Evolutionary conservation across 2,888 invertebrate species (phyloP).

Genomic region (Alsophila aescularia): DNA sequence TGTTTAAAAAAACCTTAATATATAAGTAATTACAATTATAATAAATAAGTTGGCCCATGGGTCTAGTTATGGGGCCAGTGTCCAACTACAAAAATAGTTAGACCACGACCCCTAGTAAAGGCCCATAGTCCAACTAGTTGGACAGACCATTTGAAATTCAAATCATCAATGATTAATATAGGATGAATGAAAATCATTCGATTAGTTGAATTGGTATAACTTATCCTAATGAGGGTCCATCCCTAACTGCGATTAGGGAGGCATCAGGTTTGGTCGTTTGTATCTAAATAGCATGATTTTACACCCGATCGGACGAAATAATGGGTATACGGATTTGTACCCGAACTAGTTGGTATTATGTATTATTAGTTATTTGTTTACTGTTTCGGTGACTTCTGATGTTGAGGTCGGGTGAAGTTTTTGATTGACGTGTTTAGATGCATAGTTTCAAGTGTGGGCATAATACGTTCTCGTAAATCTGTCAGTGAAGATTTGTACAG

Average conservation of each 20-base stretch:
- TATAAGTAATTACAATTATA: too few relatives aligned
- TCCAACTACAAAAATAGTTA: too few relatives aligned
- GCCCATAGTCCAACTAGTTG: too few relatives aligned
- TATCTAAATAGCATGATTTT: constrained; percentile 44
- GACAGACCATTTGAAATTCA: constrained; percentile 32
- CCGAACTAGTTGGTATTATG: constrained; percentile 21
- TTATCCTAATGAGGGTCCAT: constrained; percentile 33
- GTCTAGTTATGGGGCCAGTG: too few relatives aligned
- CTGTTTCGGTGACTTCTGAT: constrained; percentile 26
- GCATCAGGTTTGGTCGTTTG: constrained; percentile 32
- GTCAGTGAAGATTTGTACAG: background rate
- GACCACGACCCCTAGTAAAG: too few relatives aligned
- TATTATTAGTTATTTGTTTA: constrained; percentile 35
- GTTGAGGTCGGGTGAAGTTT: constrained; percentile 3
- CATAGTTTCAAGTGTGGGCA: background rate
- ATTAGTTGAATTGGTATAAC: constrained; percentile 32
- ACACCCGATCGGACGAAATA: constrained; percentile 39
- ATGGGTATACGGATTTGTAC: constrained; percentile 21
- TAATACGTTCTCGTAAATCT: constrained; percentile 7
- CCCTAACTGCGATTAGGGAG: constrained; percentile 15
- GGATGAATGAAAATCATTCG: constrained; percentile 38
- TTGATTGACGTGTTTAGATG: constrained; percentile 7
- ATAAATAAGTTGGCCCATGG: too few relatives aligned
- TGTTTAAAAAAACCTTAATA: too few relatives aligned
- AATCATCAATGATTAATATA: constrained; percentile 25